These are phyloP conservation scores for Pterocles burchelli DNA, from an alignment of 2,113 vertebrate species.

Conservation along the genomic window DNA sequence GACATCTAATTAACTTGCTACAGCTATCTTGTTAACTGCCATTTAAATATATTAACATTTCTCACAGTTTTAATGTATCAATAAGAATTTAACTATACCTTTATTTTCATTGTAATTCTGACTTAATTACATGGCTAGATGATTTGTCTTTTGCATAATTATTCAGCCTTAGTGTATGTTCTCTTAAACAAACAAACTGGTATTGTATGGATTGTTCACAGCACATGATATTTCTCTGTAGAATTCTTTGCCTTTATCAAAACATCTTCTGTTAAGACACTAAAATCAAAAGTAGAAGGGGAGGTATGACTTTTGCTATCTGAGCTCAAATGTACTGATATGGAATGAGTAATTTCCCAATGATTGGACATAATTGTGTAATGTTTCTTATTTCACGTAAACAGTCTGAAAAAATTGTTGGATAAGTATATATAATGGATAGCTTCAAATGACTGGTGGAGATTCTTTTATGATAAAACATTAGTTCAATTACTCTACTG, in stretches of 20 bases:
- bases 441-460: not conserved
- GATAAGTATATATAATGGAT: not conserved
- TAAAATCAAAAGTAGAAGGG: not conserved
- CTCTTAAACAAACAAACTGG: slow-evolving; percentile 32
- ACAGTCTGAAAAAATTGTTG: not conserved
- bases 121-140: slow-evolving; percentile 63
- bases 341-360: not conserved
- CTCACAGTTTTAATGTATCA: slow-evolving; percentile 65
- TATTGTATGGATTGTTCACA: not conserved
- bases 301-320: not conserved
- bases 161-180: slow-evolving; percentile 28
- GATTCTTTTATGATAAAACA: not conserved
- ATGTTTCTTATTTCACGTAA: not conserved
- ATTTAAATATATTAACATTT: slow-evolving; percentile 72
- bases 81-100: slow-evolving; percentile 70
- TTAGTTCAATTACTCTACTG: not conserved
- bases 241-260: not conserved
- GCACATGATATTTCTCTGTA: not conserved
- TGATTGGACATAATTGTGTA: not conserved
- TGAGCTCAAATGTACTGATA: not conserved
- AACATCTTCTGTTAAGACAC: not conserved
- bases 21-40: slow-evolving; percentile 70
- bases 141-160: slow-evolving; percentile 68
- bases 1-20: slow-evolving; percentile 70
- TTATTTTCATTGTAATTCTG: slow-evolving; percentile 69